Percentiles rank a stretch among this genome's conserved stretches.
phyloP scores from a whole-genome alignment of 2,888 invertebrate species.

The Spisula solida region DNA sequence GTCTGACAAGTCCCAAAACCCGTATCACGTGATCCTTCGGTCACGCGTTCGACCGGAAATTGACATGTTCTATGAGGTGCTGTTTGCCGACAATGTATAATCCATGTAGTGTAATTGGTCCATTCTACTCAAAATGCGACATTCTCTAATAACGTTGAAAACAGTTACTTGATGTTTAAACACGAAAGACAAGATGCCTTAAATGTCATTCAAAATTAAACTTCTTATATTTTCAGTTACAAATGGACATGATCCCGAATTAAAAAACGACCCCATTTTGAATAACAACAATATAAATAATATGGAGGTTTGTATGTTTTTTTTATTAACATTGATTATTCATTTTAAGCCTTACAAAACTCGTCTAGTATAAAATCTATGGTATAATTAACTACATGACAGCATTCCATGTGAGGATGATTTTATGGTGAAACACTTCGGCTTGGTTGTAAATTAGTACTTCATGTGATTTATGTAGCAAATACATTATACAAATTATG shows the following conservation, averaged over 20 bases:
- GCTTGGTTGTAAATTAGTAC: conserved; percentile 38
- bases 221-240: conserved; percentile 63
- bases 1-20: conserved; percentile 64
- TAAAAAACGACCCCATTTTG: conserved; percentile 55
- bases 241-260: conserved; percentile 69
- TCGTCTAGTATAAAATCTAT: background rate
- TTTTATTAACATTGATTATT: background rate
- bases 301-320: conserved; percentile 67
- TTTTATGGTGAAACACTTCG: conserved; percentile 26
- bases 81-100: conserved; percentile 15
- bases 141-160: background rate
- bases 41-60: conserved; percentile 72
- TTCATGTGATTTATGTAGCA: conserved; percentile 44
- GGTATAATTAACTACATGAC: background rate
- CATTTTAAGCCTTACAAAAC: background rate
- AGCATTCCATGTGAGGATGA: background rate
- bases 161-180: background rate
- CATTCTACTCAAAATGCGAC: background rate
- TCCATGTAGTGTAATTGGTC: background rate
- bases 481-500: conserved; percentile 56
- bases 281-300: conserved; percentile 69
- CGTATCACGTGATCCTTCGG: conserved; percentile 62
- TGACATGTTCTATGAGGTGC: conserved; percentile 64
- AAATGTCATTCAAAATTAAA: background rate
- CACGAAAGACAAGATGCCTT: background rate